phyloP scores from a whole-genome alignment of 2,888 invertebrate genomes.

The Heteropelma amictum region DNA sequence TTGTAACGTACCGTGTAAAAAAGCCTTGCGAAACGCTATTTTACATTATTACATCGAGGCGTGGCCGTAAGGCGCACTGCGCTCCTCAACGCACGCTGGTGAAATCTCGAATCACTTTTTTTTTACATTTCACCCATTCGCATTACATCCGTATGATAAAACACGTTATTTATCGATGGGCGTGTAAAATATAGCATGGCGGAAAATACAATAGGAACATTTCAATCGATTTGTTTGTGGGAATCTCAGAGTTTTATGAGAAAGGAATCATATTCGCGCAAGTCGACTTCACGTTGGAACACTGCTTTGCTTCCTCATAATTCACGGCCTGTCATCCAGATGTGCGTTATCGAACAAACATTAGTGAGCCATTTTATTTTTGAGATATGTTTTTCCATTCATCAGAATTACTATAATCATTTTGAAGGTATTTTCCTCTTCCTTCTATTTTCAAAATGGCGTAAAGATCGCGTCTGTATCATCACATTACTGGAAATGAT shows the following conservation, averaged over 20 bases:
- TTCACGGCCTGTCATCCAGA: too few relatives aligned
- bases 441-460: too few relatives aligned
- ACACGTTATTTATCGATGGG: slow-evolving; percentile 31
- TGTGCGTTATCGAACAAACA: too few relatives aligned
- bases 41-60: slow-evolving; percentile 3
- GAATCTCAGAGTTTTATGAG: background rate
- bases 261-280: too few relatives aligned
- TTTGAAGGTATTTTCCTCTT: too few relatives aligned
- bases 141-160: background rate
- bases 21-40: background rate
- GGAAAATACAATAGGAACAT: background rate
- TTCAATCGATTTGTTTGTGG: background rate
- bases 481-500: too few relatives aligned
- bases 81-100: background rate
- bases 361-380: too few relatives aligned
- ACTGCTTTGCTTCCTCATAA: too few relatives aligned
- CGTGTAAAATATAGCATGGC: background rate
- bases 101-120: slow-evolving; percentile 2
- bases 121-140: background rate
- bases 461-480: too few relatives aligned
- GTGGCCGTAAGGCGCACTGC: slow-evolving; percentile 5
- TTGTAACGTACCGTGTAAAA: slow-evolving; percentile 19
- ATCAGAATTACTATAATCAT: too few relatives aligned
- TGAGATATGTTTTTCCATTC: too few relatives aligned
- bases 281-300: too few relatives aligned